Conservation (phyloP, 2,888 invertebrate species). For the Anagyrus pseudococci region DNA sequence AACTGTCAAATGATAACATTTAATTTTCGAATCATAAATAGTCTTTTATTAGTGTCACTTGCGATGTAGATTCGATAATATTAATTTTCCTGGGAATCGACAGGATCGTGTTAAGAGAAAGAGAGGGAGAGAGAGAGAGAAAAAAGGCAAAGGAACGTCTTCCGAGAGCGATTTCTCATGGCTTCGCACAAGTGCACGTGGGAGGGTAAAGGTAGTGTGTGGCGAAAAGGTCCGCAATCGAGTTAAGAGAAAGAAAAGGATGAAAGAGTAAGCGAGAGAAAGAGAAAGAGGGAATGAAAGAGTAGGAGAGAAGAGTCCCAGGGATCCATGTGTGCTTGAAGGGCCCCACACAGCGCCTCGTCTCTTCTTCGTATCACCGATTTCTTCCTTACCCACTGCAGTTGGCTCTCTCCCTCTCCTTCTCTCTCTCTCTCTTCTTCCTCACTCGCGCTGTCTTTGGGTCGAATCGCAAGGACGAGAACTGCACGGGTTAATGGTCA, state of each 20-base stretch:
- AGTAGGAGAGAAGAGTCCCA: background rate
- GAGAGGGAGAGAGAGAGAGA: background rate
- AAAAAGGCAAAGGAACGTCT: too few relatives aligned
- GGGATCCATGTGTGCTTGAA: too few relatives aligned
- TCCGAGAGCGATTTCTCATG: constrained; percentile 20
- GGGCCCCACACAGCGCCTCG: constrained; percentile 49
- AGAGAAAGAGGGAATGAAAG: too few relatives aligned
- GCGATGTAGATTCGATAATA: too few relatives aligned
- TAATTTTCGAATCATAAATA: too few relatives aligned
- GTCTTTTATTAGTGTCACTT: constrained; percentile 22
- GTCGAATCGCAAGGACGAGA: constrained; percentile 33
- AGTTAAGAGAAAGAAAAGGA: too few relatives aligned
- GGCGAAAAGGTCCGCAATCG: too few relatives aligned
- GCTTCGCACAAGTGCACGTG: constrained; percentile 15
- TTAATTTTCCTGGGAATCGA: constrained; percentile 35
- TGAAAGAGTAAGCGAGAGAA: too few relatives aligned
- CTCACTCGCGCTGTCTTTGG: constrained; percentile 24
- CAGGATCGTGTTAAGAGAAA: constrained; percentile 23
- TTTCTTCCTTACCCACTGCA: constrained; percentile 29
- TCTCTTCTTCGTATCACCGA: constrained; percentile 25
- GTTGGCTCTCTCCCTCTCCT: constrained; percentile 14
- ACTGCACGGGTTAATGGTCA: constrained; percentile 63
- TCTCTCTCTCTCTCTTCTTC: constrained; percentile 25
- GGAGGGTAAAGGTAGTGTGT: background rate
- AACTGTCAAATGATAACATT: too few relatives aligned